phyloP scores from a whole-genome alignment of 2,113 vertebrate species.

The Zosterops borbonicus region DNA sequence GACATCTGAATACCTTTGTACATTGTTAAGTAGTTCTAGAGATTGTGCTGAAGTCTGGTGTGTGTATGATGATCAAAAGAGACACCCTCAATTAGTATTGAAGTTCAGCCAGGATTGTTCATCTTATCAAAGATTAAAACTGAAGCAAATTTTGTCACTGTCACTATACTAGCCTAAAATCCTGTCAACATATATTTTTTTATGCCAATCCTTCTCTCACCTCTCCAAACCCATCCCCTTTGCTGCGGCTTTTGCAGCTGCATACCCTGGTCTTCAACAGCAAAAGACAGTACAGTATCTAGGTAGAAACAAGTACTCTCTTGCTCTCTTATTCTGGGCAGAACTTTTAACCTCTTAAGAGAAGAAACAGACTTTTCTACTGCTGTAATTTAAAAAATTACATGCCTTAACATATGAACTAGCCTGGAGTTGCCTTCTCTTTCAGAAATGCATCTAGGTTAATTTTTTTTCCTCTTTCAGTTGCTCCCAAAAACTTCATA shows the following conservation, averaged over 20 bases:
- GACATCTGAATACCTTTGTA: not conserved
- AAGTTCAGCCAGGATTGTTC: conserved; percentile 27
- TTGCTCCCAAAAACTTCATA: not conserved
- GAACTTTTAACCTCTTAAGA: not conserved
- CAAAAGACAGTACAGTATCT: not conserved
- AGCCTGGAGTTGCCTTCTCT: not conserved
- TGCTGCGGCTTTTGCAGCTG: not conserved
- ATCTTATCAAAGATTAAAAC: conserved; percentile 31
- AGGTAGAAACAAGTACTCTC: not conserved
- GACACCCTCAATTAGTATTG: conserved; percentile 2
- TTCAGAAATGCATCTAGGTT: not conserved
- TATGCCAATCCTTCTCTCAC: not conserved
- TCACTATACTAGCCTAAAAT: not conserved
- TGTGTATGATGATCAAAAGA: not conserved
- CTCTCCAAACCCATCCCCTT: not conserved
- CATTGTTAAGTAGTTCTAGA: not conserved
- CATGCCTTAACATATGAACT: not conserved
- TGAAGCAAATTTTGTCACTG: conserved; percentile 8
- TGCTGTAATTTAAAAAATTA: not conserved
- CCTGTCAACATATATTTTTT: not conserved
- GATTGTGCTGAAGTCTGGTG: not conserved
- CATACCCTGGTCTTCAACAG: not conserved
- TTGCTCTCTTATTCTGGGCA: not conserved
- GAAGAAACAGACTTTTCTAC: not conserved
- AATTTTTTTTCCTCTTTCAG: not conserved